phyloP scores from a whole-genome alignment of 2,888 invertebrate genomes.

The Eubasilissa splendida region DNA sequence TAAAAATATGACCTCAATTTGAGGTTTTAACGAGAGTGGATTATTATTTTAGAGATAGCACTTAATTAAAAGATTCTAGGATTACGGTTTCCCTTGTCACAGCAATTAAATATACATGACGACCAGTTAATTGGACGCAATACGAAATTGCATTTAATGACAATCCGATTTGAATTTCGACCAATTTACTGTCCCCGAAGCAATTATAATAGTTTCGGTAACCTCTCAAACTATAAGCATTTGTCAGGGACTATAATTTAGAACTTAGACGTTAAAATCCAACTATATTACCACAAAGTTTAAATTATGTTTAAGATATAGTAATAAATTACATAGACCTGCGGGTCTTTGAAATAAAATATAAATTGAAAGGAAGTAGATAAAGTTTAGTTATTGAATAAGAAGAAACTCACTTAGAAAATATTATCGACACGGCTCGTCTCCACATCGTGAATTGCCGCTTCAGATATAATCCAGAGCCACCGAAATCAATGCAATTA shows the following conservation, averaged over 20 bases:
- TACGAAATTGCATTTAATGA: slow-evolving; percentile 43
- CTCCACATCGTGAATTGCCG: background rate
- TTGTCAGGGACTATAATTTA: background rate
- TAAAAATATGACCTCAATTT: too few species aligned
- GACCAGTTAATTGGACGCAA: slow-evolving; percentile 30
- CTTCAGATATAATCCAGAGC: background rate
- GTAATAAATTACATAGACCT: too few species aligned
- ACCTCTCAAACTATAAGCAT: slow-evolving; percentile 11
- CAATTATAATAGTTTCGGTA: slow-evolving; percentile 10
- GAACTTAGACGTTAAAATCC: too few species aligned
- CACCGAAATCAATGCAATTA: slow-evolving; percentile 20
- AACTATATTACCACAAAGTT: too few species aligned
- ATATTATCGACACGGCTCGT: background rate
- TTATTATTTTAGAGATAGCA: too few species aligned
- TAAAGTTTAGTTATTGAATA: too few species aligned
- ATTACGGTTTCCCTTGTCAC: background rate
- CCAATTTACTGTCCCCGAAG: slow-evolving; percentile 42
- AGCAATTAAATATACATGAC: slow-evolving; percentile 24
- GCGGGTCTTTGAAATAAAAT: too few species aligned
- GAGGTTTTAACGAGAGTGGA: too few species aligned
- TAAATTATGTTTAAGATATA: too few species aligned
- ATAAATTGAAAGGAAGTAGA: too few species aligned
- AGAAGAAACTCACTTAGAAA: background rate
- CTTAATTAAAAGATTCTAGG: too few species aligned
- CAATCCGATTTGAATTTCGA: slow-evolving; percentile 34